These are phyloP conservation scores for Peucedramus taeniatus DNA, from an alignment of 2,113 vertebrate species.

Conservation along the genomic window DNA sequence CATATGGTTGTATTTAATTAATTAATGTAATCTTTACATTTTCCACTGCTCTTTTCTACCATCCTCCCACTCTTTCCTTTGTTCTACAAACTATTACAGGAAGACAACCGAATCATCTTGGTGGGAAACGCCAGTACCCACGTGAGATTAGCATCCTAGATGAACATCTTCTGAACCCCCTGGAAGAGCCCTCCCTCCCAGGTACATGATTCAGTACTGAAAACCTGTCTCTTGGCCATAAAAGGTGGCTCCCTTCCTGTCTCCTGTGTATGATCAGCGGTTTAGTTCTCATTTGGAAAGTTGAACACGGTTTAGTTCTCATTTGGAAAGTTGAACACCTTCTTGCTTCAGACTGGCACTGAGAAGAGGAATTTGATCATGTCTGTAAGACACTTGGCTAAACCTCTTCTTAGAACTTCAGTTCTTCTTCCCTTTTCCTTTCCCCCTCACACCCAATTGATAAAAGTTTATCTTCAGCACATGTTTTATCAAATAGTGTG, in stretches of 20 bases:
- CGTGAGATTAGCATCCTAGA: conserved; percentile 18
- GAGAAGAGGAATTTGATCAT: not conserved
- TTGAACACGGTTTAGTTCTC: not conserved
- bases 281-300: too few species aligned
- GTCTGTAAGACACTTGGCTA: not conserved
- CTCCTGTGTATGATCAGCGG: not conserved
- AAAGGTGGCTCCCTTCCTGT: not conserved
- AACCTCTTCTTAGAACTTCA: not conserved
- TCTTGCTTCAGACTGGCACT: not conserved
- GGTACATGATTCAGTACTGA: conserved; percentile 59
- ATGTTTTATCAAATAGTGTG: not conserved
- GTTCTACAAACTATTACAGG: conserved; percentile 15
- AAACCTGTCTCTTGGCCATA: not conserved
- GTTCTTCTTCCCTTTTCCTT: not conserved
- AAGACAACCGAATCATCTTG: conserved; percentile 28
- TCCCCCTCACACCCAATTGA: accelerated
- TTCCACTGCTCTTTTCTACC: not conserved
- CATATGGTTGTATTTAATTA: not conserved
- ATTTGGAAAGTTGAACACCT: not conserved
- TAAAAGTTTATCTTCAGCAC: not conserved
- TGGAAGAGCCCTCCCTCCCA: conserved; percentile 81
- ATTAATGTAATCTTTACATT: not conserved
- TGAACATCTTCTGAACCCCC: conserved; percentile 73
- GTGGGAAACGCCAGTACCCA: conserved; percentile 48
- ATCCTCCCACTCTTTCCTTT: not conserved